phyloP scores from a whole-genome alignment of 2,888 invertebrate genomes.

The Trilocha varians region DNA sequence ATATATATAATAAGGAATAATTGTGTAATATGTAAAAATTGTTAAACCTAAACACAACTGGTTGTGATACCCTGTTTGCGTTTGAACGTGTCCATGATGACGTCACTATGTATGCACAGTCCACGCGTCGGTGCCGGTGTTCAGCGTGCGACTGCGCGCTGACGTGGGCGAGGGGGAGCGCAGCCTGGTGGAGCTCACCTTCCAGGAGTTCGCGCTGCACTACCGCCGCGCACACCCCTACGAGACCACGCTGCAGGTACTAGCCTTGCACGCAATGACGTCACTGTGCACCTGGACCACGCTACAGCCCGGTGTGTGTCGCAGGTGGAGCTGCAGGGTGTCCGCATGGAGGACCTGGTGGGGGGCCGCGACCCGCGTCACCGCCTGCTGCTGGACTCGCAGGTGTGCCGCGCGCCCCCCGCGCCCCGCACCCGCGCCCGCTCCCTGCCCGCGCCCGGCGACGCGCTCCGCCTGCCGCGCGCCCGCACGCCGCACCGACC shows the following conservation, averaged over 20 bases:
- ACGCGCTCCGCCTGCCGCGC: conserved; percentile 16
- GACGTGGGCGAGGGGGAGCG: conserved; percentile 79
- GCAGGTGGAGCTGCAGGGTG: too few relatives aligned
- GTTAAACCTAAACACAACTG: too few relatives aligned
- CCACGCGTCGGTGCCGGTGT: conserved; percentile 80
- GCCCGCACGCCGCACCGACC: conserved; percentile 16
- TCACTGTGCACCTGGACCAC: too few relatives aligned
- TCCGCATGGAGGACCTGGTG: conserved; percentile 87
- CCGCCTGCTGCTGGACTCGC: conserved; percentile 88
- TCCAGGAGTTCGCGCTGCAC: conserved; percentile 85
- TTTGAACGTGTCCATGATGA: not conserved
- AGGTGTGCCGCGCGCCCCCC: conserved; percentile 59
- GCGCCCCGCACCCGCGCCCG: conserved; percentile 80
- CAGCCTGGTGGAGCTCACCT: conserved; percentile 87
- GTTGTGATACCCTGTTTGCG: not conserved
- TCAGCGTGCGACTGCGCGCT: conserved; percentile 84
- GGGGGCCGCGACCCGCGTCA: conserved; percentile 85
- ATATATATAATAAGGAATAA: too few relatives aligned
- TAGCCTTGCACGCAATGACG: conserved; percentile 55
- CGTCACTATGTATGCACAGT: conserved; percentile 48
- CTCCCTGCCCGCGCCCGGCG: conserved; percentile 65
- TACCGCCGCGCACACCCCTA: conserved; percentile 79
- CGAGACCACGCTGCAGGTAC: conserved; percentile 81
- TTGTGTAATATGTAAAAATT: too few relatives aligned
- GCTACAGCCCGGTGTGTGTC: too few relatives aligned